Conservation (phyloP, 2,113 vertebrate genomes). For the Xiphophorus hellerii region DNA sequence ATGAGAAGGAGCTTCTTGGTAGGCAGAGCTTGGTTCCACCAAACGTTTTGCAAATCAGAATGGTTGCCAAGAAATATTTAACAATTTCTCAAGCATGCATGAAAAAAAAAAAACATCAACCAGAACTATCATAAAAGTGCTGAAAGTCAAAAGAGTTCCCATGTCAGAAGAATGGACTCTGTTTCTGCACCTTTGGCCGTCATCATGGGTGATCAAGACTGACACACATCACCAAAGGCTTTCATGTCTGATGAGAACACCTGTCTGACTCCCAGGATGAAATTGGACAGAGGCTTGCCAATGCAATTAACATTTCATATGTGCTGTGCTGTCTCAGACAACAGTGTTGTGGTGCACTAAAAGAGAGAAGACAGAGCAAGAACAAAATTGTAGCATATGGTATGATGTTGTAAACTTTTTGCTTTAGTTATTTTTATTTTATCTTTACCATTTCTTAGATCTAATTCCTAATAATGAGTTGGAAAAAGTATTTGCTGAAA, state of each 20-base stretch:
- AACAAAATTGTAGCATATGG: no score
- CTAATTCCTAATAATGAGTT: no score
- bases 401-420: no score
- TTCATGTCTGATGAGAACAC: slow-evolving; percentile 80
- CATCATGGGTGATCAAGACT: slow-evolving; percentile 73
- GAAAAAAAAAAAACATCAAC: slow-evolving; percentile 5
- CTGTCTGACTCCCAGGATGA: slow-evolving; percentile 69
- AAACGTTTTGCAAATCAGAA: no score
- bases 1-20: no score
- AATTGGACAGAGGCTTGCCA: slow-evolving; percentile 71
- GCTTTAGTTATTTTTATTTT: no score
- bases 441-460: no score
- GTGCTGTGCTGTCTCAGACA: slow-evolving; percentile 35
- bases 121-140: slow-evolving; percentile 68
- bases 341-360: slow-evolving; percentile 6
- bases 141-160: slow-evolving; percentile 69
- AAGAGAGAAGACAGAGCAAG: not conserved
- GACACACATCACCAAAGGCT: slow-evolving; percentile 79
- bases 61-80: no score
- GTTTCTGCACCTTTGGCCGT: slow-evolving; percentile 67
- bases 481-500: no score
- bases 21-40: no score
- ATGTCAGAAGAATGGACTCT: slow-evolving; percentile 56
- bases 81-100: no score
- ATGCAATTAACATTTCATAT: slow-evolving; percentile 61